These are phyloP conservation scores for Setophaga petechia DNA, from an alignment of 2,113 vertebrate species.

Conservation along the genomic window DNA sequence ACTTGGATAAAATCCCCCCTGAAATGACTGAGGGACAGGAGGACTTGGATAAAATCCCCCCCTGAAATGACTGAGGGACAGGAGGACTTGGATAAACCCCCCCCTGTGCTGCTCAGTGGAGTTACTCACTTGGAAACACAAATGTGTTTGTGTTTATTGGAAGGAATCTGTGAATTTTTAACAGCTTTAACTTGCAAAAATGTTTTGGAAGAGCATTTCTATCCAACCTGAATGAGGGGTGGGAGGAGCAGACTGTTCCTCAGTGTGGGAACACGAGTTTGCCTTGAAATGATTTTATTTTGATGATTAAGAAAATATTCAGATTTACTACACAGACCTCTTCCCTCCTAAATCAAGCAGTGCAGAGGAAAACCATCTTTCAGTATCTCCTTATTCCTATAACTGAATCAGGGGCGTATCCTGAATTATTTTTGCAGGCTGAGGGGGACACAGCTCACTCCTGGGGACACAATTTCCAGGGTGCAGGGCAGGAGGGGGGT, in stretches of 20 bases:
- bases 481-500: background rate
- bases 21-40: no score
- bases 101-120: background rate
- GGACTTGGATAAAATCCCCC: background rate
- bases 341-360: background rate
- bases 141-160: background rate
- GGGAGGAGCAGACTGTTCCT: background rate
- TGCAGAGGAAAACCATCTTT: background rate
- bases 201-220: background rate
- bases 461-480: background rate
- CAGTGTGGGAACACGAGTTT: background rate
- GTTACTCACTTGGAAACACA: background rate
- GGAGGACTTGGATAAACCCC: background rate
- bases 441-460: background rate
- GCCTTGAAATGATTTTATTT: background rate
- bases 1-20: no score
- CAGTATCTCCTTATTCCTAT: rapidly evolving
- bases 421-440: background rate
- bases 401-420: rapidly evolving
- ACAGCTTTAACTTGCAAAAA: background rate
- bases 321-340: background rate
- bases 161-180: background rate
- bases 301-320: background rate
- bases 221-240: no score
- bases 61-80: background rate